phyloP scores from a whole-genome alignment of 2,888 invertebrate species.

The Cephonodes hylas region DNA sequence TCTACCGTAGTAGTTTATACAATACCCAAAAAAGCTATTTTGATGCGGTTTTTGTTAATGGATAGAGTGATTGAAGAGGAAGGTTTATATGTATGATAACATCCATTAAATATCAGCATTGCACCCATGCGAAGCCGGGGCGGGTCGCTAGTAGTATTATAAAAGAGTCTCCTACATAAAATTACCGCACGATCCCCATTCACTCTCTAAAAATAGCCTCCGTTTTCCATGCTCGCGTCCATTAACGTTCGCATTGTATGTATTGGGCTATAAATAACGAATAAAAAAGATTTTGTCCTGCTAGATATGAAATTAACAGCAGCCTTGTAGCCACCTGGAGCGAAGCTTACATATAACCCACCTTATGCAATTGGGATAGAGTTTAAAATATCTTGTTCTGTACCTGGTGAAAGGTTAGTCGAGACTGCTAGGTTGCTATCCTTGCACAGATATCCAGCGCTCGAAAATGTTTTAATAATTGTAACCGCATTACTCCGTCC shows the following conservation, averaged over 20 bases:
- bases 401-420: constrained; percentile 3
- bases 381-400: not conserved
- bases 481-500: not conserved
- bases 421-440: constrained; percentile 4
- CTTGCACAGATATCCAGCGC: constrained; percentile 6
- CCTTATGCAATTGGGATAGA: not conserved
- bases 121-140: too few species aligned
- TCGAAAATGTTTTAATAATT: constrained; percentile 11
- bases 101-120: too few species aligned
- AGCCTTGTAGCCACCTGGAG: constrained; percentile 6
- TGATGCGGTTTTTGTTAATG: too few species aligned
- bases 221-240: not conserved
- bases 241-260: not conserved
- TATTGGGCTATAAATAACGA: constrained; percentile 1
- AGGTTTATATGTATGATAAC: too few species aligned
- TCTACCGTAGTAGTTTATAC: too few species aligned
- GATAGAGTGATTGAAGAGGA: too few species aligned
- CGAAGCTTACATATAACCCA: not conserved
- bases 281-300: constrained; percentile 1
- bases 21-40: not conserved
- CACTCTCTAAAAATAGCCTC: not conserved
- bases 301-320: constrained; percentile 2
- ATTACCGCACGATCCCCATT: not conserved
- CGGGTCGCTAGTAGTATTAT: too few species aligned
- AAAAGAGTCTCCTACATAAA: not conserved